Evolutionary conservation across 2,797 vertebrate genomes (phyloP), one percentile per base, ranked within the genome.

Genomic region (Gymnodraco acuticeps): DNA sequence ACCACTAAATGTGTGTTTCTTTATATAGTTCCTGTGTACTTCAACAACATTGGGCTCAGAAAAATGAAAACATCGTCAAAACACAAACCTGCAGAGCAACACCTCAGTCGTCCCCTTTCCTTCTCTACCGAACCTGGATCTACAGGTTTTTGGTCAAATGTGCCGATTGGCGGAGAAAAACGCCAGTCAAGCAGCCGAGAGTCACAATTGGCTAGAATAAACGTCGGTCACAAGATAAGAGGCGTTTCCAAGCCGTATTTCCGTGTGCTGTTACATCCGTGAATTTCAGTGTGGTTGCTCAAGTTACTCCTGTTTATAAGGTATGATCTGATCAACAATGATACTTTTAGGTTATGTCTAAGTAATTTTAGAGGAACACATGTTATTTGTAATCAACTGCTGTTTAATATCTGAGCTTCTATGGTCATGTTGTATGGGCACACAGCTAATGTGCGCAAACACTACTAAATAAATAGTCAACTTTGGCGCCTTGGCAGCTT

Each of bases 401-500:
- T 20, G 3, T 10, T 48, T 41, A 31, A 42, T 31, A 1, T 17
- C 20, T 12, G 3, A 27, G 9, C 17, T 10, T 45, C 0, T 6
- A 0, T 69, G 9, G 17, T 3, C 10, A 12, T n/a, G n/a, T 15
- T 11, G 31, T 38, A 27, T 8, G 55, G 47, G 59, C 27, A 53
- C 13, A 48, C 53, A 42, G 10, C 60, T 82, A 23, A 58, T 52
- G 10, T 5, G 52, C 15, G 48, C 3, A 51, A 62, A 33, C 42
- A 7, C 23, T 20, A 38, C 7, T 38, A 38, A 31, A 33, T 19
- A 20, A 38, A 9, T 55, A 47, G 51, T 52, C 47, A 80, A 70
- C 63, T 92, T 94, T 94, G 92, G 93, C 93, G 92, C 92, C 86
- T 83, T 86, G 38, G 46, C 51, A 64, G 4, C 27, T 27, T 20